Evolutionary conservation across 2,888 invertebrate species (phyloP), one percentile per base, ranked within the genome.

Genomic region (Pedicia rivosa): DNA sequence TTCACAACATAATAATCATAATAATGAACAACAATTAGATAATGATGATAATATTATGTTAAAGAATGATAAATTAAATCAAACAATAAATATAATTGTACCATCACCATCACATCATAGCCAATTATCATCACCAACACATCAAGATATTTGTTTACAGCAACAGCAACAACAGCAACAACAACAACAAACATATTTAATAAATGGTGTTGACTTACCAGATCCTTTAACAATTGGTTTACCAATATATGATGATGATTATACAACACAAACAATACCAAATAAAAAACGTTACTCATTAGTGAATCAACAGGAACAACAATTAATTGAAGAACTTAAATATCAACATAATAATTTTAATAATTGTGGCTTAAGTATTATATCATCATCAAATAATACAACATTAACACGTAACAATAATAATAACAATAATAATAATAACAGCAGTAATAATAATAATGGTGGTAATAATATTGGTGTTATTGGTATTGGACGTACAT

Each of bases 181-280:
- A 40, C 28, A 35, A 42, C 33, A 37, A 32, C 19, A 33, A 27
- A 14, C 50, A 51, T 43, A 52, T 50, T 35, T 50, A 45, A 20
- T 51, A 51, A 2, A 53, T 36, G 46, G 49, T 7, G 46, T 48
- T 3, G 61, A 60, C 25, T 47, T 52, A 8, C 56, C 59, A 0
- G 62, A 64, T 48, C 55, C 50, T 40, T 64, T 63, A 38, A 59
- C 59, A 15, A 51, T 64, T 9, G 64, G 65, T 3, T 57, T 65
- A 16, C 65, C 65, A 3, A n/a, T n/a, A n/a, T n/a, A n/a, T n/a
- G n/a, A n/a, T n/a, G n/a, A n/a, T n/a, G n/a, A n/a, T n/a, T n/a
- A n/a, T n/a, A n/a, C n/a, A n/a, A n/a, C n/a, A n/a, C n/a, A n/a
- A n/a, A n/a, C n/a, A n/a, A n/a, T n/a, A n/a, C n/a, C n/a, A n/a